Evolutionary conservation across 2,113 vertebrate genomes (phyloP).

Genomic region (Oostethus manadensis): DNA sequence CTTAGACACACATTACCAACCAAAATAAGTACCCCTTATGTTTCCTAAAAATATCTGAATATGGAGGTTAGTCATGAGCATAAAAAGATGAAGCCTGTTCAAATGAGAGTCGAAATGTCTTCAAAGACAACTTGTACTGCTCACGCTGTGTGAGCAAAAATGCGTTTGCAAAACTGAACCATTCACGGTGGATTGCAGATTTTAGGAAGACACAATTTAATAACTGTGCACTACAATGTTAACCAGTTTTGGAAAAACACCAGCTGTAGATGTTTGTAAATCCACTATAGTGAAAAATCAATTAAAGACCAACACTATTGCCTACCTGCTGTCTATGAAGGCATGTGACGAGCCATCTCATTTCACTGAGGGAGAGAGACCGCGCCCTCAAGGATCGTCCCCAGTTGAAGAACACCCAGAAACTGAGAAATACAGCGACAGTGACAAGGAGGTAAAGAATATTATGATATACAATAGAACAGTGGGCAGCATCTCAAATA

Average conservation of each 20-base stretch:
- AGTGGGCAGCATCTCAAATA: neutral
- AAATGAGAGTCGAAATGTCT: too few species aligned
- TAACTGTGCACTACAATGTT: slow-evolving; percentile 1
- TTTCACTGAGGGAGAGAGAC: slow-evolving; percentile 78
- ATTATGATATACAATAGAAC: neutral
- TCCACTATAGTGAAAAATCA: neutral
- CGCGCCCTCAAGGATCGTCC: slow-evolving; percentile 92
- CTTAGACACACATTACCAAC: too few species aligned
- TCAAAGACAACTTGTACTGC: too few species aligned
- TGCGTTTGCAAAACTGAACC: neutral
- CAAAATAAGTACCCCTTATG: too few species aligned
- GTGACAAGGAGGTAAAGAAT: slow-evolving; percentile 71
- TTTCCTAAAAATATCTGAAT: too few species aligned
- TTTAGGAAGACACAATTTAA: slow-evolving; percentile 1
- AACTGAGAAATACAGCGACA: slow-evolving; percentile 71
- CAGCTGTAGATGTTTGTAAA: slow-evolving; percentile 1
- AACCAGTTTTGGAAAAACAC: slow-evolving; percentile 14
- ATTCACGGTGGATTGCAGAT: neutral
- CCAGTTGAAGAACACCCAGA: slow-evolving; percentile 84
- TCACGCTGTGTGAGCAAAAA: too few species aligned
- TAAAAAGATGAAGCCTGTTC: too few species aligned
- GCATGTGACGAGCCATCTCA: slow-evolving; percentile 75
- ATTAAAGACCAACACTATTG: neutral
- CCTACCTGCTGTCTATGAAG: slow-evolving; percentile 57
- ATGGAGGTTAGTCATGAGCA: too few species aligned